Evolutionary conservation across 2,888 invertebrate species (phyloP).

Genomic region (Platerodrilus igneus): DNA sequence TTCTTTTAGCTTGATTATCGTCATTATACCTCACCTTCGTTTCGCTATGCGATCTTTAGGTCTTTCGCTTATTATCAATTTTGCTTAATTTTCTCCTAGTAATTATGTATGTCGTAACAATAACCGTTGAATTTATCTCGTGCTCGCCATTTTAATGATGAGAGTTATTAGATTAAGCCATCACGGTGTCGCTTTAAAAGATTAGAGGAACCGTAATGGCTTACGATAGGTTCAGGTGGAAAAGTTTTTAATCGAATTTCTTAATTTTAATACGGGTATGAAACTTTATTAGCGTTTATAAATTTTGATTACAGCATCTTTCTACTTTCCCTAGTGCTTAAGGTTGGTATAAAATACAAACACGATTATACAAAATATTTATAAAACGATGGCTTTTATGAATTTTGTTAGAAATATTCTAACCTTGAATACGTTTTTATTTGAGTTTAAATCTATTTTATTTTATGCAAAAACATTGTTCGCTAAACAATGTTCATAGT

Average conservation of each 20-base stretch:
- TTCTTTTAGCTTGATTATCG: constrained; percentile 26
- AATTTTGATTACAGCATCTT: too few relatives aligned
- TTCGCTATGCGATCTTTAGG: constrained; percentile 25
- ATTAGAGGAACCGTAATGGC: constrained; percentile 26
- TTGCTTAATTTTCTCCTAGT: constrained; percentile 33
- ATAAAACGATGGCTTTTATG: too few relatives aligned
- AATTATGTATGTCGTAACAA: constrained; percentile 35
- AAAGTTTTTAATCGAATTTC: constrained; percentile 29
- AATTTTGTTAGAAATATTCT: too few relatives aligned
- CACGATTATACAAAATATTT: too few relatives aligned
- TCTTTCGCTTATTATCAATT: constrained; percentile 31
- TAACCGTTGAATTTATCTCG: constrained; percentile 40
- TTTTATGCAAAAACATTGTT: too few relatives aligned
- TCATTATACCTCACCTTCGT: constrained; percentile 24
- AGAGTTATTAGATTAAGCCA: constrained; percentile 31
- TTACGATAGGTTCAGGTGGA: constrained; percentile 30
- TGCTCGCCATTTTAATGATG: constrained; percentile 32
- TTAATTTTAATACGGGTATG: constrained; percentile 27
- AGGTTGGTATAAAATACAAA: too few relatives aligned
- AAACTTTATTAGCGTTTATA: constrained; percentile 26
- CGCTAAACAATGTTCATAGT: too few relatives aligned
- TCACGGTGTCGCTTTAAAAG: constrained; percentile 29
- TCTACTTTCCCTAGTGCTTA: too few relatives aligned
- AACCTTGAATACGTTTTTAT: too few relatives aligned
- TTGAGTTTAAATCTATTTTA: too few relatives aligned